These are phyloP conservation scores for Agapostemon virescens DNA, from an alignment of 2,888 invertebrate genomes.

Conservation along the genomic window DNA sequence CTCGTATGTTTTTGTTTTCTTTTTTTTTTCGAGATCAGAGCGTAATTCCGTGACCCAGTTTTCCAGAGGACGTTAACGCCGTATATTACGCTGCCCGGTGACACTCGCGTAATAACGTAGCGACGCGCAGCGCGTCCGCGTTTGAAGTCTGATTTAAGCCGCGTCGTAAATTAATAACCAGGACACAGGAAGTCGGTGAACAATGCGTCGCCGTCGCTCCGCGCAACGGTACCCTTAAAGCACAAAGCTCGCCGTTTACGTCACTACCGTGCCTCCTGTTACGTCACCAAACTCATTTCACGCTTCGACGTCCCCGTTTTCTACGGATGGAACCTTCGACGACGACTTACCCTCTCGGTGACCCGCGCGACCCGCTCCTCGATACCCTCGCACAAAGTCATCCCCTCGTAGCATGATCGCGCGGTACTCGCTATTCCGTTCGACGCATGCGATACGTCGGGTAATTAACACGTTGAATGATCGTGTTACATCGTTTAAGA, in stretches of 20 bases:
- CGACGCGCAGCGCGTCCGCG: conserved; percentile 12
- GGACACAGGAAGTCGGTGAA: conserved; percentile 22
- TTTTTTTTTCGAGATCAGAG: background rate
- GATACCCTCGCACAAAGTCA: background rate
- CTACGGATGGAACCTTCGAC: background rate
- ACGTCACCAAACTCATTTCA: background rate
- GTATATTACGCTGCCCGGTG: conserved; percentile 28
- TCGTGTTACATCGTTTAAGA: too few relatives aligned
- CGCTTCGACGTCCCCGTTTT: background rate
- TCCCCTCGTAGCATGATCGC: background rate
- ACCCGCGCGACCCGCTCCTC: background rate
- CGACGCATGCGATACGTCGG: too few relatives aligned
- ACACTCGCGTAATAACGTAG: conserved; percentile 42
- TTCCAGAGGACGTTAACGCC: background rate
- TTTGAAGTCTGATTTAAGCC: conserved; percentile 49
- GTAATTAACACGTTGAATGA: too few relatives aligned
- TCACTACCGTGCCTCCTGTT: background rate
- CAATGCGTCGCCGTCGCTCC: conserved; percentile 21
- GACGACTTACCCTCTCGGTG: background rate
- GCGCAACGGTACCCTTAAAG: conserved; percentile 35
- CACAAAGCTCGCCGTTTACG: conserved; percentile 2
- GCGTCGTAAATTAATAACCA: conserved; percentile 46
- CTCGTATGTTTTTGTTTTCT: background rate
- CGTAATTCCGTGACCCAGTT: conserved; percentile 27
- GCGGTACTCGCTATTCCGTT: background rate